Evolutionary conservation across 1,140 invertebrate species (phyloP).

Genomic region (Cotesia glomerata): DNA sequence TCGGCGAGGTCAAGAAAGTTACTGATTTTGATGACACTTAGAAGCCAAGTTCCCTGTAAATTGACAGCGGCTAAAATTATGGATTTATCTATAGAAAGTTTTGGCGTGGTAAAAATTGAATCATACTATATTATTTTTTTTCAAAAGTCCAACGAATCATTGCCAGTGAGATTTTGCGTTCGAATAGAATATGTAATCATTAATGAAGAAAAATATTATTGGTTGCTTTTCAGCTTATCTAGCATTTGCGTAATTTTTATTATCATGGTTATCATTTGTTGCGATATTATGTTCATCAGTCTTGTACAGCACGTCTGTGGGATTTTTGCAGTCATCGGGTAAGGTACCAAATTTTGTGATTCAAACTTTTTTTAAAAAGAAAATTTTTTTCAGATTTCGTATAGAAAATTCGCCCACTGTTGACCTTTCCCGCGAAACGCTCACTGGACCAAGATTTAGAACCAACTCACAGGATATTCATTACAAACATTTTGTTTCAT

Average conservation of each 20-base stretch:
- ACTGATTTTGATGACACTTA: constrained; percentile 29
- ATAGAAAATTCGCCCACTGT: too few species aligned
- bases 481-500: not conserved
- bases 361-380: too few species aligned
- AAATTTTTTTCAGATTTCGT: not conserved
- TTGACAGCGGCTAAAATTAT: constrained; percentile 28
- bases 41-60: constrained; percentile 18
- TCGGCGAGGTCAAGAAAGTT: constrained; percentile 27
- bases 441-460: not conserved
- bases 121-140: not conserved
- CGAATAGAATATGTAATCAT: not conserved
- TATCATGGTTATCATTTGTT: constrained; percentile 12
- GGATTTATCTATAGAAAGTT: constrained; percentile 27
- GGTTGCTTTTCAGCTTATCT: constrained; percentile 16
- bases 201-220: constrained; percentile 32
- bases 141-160: not conserved
- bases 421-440: too few species aligned
- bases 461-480: not conserved
- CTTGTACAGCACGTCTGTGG: constrained; percentile 31
- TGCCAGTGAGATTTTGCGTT: too few species aligned
- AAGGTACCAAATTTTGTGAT: not conserved
- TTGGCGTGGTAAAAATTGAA: constrained; percentile 23
- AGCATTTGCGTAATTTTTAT: not conserved
- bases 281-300: constrained; percentile 22
- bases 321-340: constrained; percentile 24